Conservation (phyloP, 2,113 vertebrate species). For the Pitta sordida region DNA sequence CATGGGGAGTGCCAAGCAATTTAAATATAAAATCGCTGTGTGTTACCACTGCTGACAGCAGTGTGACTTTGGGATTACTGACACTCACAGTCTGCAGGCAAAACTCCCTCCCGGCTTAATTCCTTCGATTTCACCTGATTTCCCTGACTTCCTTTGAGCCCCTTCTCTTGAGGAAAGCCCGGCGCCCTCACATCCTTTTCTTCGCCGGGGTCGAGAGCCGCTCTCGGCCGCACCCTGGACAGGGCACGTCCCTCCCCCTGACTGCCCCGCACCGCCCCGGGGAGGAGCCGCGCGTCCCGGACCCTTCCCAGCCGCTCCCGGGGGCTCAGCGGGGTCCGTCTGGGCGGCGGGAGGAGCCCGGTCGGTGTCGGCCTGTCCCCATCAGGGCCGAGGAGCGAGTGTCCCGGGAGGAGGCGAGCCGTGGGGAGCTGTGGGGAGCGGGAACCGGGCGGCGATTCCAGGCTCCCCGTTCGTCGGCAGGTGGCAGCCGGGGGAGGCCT, state of each 20-base stretch:
- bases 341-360: too few species aligned
- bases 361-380: neutral
- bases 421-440: neutral
- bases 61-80: neutral
- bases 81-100: neutral
- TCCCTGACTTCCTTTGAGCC: neutral
- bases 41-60: neutral
- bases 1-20: neutral
- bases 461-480: fast-evolving
- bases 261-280: neutral
- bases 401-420: neutral
- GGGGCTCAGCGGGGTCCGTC: neutral
- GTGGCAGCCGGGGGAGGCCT: neutral
- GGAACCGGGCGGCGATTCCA: neutral
- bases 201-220: too few species aligned
- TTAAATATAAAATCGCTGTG: neutral
- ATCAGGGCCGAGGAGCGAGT: fast-evolving
- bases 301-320: neutral
- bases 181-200: neutral
- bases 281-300: neutral
- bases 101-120: neutral
- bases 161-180: neutral
- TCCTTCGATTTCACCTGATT: neutral
- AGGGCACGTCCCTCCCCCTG: fast-evolving
- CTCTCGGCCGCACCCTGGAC: fast-evolving